phyloP scores from a whole-genome alignment of 2,113 vertebrate genomes.

The Peromyscus leucopus region DNA sequence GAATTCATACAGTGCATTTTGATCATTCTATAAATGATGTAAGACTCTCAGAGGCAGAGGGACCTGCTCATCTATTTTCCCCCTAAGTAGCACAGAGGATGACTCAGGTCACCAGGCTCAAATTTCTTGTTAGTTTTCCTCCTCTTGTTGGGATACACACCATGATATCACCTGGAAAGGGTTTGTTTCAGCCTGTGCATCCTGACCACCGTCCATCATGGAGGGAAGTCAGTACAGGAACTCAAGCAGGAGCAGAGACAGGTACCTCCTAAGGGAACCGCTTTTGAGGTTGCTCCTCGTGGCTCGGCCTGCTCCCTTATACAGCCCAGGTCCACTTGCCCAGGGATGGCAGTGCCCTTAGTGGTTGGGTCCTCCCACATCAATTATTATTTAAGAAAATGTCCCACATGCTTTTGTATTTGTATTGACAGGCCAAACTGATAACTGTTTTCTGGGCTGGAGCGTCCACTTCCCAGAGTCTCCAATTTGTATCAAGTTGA shows the following conservation, averaged over 20 bases:
- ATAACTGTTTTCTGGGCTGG: not conserved
- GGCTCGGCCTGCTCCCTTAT: not conserved
- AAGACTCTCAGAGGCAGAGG: not conserved
- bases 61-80: not conserved
- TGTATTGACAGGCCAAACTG: not conserved
- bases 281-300: too few relatives aligned
- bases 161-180: not conserved
- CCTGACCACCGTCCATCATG: too few relatives aligned
- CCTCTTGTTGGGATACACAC: not conserved
- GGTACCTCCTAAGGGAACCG: not conserved
- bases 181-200: not conserved
- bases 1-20: not conserved
- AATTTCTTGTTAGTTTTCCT: not conserved
- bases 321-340: not conserved
- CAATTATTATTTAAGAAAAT: not conserved
- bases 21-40: not conserved
- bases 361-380: not conserved
- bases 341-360: not conserved
- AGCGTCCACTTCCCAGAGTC: not conserved
- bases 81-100: accelerated
- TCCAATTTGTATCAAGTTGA: not conserved
- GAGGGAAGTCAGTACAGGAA: not conserved
- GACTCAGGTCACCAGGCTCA: not conserved
- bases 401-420: not conserved
- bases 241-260: not conserved